Evolutionary conservation across 2,797 vertebrate genomes (phyloP), one percentile per base, ranked within the genome.

Genomic region (Anableps anableps): DNA sequence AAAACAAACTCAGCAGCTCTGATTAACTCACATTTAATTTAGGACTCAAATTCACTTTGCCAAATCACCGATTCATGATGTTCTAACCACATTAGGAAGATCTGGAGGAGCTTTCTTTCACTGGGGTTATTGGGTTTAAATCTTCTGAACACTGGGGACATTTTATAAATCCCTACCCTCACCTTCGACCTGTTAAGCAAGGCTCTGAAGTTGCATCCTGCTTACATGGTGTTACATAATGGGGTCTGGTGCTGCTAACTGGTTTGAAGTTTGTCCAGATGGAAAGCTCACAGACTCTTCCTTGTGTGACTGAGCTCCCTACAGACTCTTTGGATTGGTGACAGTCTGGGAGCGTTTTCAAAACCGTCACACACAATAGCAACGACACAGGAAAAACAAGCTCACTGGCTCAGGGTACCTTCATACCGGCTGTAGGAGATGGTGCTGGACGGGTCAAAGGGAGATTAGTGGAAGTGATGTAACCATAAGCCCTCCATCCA

Each of bases 401-500:
- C 83, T 80, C 80, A 74, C 76, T 90, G 83, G 73, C 82, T 77
- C 76, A 2, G 3, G 66, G 72, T 83, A 76, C 74, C 53, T 29
- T 83, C 82, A 82, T n/a, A n/a, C n/a, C 0, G 66, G 66, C 75
- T 55, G 77, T 50, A 41, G 51, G 75, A 85, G 73, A 36, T 79
- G 71, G 81, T 51, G 80, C 31, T 70, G 73, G 72, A 73, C 76
- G 80, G 88, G 90, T 92, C 82, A 86, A 55, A 79, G 78, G 47
- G 71, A 89, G 87, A 93, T 92, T 88, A 91, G 53, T 83, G 82
- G 86, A 93, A 92, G 85, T 94, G 92, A 94, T 91, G 92, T 89
- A 95, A 95, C 86, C 34, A 14, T 68, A 83, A 85, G 23, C 5
- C 58, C 13, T 76, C 71, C 50, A 41, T 80, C 71, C 82, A 79